Percentiles rank a stretch among this genome's conserved stretches.
Evolutionary conservation across 2,888 invertebrate genomes (phyloP).

Genomic region (Macrosoma leucophasiata): DNA sequence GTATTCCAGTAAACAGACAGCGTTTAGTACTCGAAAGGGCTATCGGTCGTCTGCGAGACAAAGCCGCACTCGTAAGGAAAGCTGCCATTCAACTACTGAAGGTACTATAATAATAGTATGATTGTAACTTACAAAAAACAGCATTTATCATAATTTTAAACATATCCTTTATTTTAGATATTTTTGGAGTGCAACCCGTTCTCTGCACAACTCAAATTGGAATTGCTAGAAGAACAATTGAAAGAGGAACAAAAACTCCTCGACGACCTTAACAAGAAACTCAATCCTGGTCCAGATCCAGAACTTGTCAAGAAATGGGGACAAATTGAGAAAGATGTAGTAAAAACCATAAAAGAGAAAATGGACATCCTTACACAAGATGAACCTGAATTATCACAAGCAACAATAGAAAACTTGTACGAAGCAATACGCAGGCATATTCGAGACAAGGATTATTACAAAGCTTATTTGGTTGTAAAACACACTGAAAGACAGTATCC

Average conservation of each 20-base stretch:
- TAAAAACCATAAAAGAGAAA: constrained; percentile 65
- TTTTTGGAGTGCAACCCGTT: constrained; percentile 92
- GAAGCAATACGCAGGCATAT: constrained; percentile 60
- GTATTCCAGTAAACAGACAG: constrained; percentile 84
- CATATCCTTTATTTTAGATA: constrained; percentile 51
- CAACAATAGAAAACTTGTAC: constrained; percentile 59
- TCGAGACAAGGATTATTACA: constrained; percentile 63
- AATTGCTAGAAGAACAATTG: constrained; percentile 76
- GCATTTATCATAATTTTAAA: constrained; percentile 4
- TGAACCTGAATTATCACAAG: constrained; percentile 61
- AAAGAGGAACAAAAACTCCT: constrained; percentile 78
- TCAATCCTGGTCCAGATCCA: constrained; percentile 61
- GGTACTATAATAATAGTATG: constrained; percentile 30
- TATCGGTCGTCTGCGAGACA: constrained; percentile 86
- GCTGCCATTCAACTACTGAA: constrained; percentile 86
- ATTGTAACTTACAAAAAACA: constrained; percentile 1
- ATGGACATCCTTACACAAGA: constrained; percentile 63
- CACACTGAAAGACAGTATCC: constrained; percentile 66
- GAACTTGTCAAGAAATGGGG: constrained; percentile 69
- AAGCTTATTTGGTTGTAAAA: constrained; percentile 68
- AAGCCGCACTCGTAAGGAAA: constrained; percentile 89
- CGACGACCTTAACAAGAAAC: constrained; percentile 73
- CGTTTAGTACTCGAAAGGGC: constrained; percentile 79
- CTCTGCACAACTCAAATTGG: constrained; percentile 80
- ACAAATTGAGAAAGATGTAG: constrained; percentile 67